Evolutionary conservation across 2,113 vertebrate genomes (phyloP).

Genomic region (Oreochromis spilurus): DNA sequence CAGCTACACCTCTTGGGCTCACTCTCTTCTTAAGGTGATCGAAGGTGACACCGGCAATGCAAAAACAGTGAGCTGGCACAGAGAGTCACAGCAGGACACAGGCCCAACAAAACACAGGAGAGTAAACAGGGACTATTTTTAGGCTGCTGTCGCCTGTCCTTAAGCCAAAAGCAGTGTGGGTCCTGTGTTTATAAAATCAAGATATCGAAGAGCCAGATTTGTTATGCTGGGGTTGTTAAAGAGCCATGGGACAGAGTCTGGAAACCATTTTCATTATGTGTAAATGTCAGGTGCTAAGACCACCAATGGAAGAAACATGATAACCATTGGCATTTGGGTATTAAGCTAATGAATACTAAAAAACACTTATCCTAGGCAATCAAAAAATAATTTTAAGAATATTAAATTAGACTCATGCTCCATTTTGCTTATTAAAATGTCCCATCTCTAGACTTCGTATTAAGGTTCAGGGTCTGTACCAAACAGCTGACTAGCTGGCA

Average conservation of each 20-base stretch:
- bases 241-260: not conserved
- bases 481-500: not conserved
- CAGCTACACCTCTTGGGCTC: not conserved
- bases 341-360: not conserved
- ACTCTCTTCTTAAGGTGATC: not conserved
- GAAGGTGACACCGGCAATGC: conserved; percentile 39
- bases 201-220: not conserved
- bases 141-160: conserved; percentile 35
- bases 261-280: not conserved
- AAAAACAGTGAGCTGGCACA: conserved; percentile 30
- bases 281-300: not conserved
- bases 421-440: not conserved
- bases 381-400: not conserved
- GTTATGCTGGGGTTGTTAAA: not conserved
- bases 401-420: not conserved
- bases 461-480: not conserved
- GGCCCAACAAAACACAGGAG: conserved; percentile 33
- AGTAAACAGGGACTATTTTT: conserved; percentile 58
- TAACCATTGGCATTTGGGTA: not conserved
- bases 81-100: conserved; percentile 45
- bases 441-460: not conserved
- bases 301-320: not conserved
- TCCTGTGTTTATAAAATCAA: not conserved
- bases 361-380: not conserved
- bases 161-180: conserved; percentile 21